Conservation (phyloP, 2,888 invertebrate genomes). For the Cyclophora albipunctata region DNA sequence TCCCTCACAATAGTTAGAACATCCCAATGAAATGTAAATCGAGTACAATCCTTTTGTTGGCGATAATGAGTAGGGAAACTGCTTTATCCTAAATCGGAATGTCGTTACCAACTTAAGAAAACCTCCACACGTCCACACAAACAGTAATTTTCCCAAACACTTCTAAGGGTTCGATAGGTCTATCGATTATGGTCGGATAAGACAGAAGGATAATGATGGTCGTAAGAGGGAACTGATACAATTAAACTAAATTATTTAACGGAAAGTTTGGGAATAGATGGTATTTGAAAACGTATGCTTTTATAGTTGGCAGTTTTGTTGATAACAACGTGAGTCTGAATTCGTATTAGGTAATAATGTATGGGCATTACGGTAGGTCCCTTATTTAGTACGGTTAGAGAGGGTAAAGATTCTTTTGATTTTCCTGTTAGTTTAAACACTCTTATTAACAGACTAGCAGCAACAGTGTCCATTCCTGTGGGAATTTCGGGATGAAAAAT, state of each 20-base stretch:
- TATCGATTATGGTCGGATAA: slow-evolving; percentile 31
- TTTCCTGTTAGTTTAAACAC: too few relatives aligned
- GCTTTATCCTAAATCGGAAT: slow-evolving; percentile 40
- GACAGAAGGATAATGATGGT: slow-evolving; percentile 31
- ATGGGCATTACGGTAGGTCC: too few relatives aligned
- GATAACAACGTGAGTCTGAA: too few relatives aligned
- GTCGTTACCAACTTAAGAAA: slow-evolving; percentile 17
- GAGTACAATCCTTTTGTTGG: slow-evolving; percentile 52
- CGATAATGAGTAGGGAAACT: slow-evolving; percentile 49
- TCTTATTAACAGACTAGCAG: too few relatives aligned
- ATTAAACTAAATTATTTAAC: slow-evolving; percentile 45
- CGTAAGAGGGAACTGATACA: slow-evolving; percentile 41
- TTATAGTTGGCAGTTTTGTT: too few relatives aligned
- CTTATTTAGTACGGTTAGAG: too few relatives aligned
- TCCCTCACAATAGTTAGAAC: slow-evolving; percentile 30
- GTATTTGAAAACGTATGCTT: slow-evolving; percentile 21
- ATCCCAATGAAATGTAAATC: slow-evolving; percentile 49
- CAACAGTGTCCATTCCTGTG: too few relatives aligned
- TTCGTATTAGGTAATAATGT: too few relatives aligned
- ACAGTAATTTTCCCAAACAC: too few relatives aligned
- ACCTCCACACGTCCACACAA: too few relatives aligned
- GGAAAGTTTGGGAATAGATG: slow-evolving; percentile 30
- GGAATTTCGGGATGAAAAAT: too few relatives aligned
- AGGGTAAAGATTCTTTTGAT: too few relatives aligned
- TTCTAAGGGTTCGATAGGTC: slow-evolving; percentile 19